These are phyloP conservation scores for Fregata magnificens DNA, from an alignment of 2,113 vertebrate genomes.

Conservation along the genomic window DNA sequence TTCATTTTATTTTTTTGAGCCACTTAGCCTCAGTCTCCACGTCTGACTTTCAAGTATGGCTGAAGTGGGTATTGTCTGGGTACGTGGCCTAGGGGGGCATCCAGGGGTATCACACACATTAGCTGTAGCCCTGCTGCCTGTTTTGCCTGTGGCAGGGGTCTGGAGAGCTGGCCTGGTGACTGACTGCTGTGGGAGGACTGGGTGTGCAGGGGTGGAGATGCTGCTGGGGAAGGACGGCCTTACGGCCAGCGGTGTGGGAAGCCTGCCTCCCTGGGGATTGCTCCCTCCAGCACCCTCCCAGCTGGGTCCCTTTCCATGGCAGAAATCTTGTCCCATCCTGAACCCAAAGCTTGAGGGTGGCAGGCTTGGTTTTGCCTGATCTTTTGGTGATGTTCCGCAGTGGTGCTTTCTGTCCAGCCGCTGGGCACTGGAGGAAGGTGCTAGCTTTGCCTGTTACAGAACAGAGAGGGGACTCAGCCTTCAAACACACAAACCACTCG, in stretches of 20 bases:
- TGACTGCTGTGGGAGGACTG: neutral
- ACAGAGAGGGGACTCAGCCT: neutral
- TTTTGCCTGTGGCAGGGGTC: neutral
- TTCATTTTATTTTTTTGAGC: neutral
- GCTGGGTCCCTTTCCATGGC: neutral
- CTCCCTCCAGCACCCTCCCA: neutral
- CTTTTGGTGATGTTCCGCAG: neutral
- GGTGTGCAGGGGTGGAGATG: neutral
- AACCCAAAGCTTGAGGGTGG: neutral
- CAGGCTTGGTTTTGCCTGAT: neutral
- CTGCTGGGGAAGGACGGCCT: neutral
- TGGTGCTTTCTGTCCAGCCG: neutral
- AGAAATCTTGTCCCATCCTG: neutral
- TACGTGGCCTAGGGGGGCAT: neutral
- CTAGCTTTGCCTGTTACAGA: neutral
- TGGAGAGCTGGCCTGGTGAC: neutral
- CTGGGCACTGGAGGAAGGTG: neutral
- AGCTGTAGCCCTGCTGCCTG: neutral
- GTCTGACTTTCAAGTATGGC: neutral
- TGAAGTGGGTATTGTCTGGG: neutral
- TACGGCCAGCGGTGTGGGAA: accelerated
- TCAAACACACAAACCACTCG: neutral
- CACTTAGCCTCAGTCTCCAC: neutral
- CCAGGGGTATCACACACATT: neutral
- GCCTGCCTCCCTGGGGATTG: neutral